Base-by-base conservation (phyloP, 2,888 invertebrate genomes). In the Mimumesa dahlbomi region DNA sequence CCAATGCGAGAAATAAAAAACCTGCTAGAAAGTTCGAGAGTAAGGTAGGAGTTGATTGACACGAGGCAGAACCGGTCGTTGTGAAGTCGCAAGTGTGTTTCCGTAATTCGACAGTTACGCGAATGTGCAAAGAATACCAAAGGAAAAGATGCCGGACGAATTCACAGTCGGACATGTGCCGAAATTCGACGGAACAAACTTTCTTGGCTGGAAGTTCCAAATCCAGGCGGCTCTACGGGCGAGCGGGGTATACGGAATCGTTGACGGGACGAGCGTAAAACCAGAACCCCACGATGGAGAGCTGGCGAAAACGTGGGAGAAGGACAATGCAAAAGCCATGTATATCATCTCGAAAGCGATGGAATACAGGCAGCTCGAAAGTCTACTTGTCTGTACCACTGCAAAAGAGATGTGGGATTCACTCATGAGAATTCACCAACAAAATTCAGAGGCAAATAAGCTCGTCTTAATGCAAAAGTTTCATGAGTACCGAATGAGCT, bases 401-500 rank as follows among this genome's bases (percentile, higher is more conserved):
- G 69, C 76, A 1, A 54, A 59, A 7, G 65, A 67, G 16, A 77
- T 77, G 76, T 79, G 79, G 77, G 43, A 57, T 0, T 65, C 67
- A 45, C 38, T 79, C 5, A 19, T 42, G 6, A 5, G 40, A 0
- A 69, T 79, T 7, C 68, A 81, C 34, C 75, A 77, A 49, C 77
- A 81, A 14, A 78, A 78, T 53, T 58, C 75, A 0, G 78, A 52
- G 16, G 25, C 76, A 6, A 77, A 75, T 42, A 73, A 73, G 29
- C 38, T 77, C 14, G 13, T 59, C 2, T 36, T 79, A 18, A 46
- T 49, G 16, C 65, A 76, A 43, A 52, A 53, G 13, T 75, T 77
- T 21, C 65, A 75, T 36, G 53, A 56, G 3, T 63, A 72, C 14
- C 48, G 38, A 0, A 77, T 77, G 75, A 34, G 31, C 4, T 6